These are phyloP conservation scores for Pandemis heparana DNA, from an alignment of 2,888 invertebrate genomes.

Conservation along the genomic window DNA sequence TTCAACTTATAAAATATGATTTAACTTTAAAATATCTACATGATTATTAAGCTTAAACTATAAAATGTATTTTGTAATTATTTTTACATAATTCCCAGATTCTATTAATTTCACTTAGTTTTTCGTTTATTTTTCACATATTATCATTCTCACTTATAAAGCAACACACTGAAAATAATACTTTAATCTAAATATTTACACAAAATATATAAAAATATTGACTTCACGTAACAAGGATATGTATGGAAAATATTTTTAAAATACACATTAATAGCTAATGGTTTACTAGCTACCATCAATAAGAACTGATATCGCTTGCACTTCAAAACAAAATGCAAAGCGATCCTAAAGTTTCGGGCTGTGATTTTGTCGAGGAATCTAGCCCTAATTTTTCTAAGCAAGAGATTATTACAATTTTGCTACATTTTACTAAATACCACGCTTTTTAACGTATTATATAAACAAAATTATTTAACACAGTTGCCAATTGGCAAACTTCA, in stretches of 20 bases:
- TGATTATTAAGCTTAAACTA: constrained; percentile 22
- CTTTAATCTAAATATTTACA: constrained; percentile 40
- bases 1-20: constrained; percentile 26
- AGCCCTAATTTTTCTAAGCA: constrained; percentile 6
- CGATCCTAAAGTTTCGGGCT: not conserved
- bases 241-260: constrained; percentile 43
- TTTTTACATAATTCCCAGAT: not conserved
- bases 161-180: constrained; percentile 30
- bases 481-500: not conserved
- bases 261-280: constrained; percentile 27
- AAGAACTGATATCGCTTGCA: constrained; percentile 13
- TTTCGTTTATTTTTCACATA: constrained; percentile 17
- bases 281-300: constrained; percentile 22
- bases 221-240: constrained; percentile 44
- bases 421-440: constrained; percentile 3
- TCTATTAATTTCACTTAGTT: constrained; percentile 1
- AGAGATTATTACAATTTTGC: constrained; percentile 1
- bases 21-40: constrained; percentile 36
- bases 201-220: constrained; percentile 43
- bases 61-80: constrained; percentile 23
- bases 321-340: constrained; percentile 17
- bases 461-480: not conserved
- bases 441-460: not conserved
- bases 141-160: constrained; percentile 21
- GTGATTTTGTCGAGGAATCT: not conserved